Base-by-base conservation (phyloP, 1,140 invertebrate genomes). In the Zaprionus gabonicus region DNA sequence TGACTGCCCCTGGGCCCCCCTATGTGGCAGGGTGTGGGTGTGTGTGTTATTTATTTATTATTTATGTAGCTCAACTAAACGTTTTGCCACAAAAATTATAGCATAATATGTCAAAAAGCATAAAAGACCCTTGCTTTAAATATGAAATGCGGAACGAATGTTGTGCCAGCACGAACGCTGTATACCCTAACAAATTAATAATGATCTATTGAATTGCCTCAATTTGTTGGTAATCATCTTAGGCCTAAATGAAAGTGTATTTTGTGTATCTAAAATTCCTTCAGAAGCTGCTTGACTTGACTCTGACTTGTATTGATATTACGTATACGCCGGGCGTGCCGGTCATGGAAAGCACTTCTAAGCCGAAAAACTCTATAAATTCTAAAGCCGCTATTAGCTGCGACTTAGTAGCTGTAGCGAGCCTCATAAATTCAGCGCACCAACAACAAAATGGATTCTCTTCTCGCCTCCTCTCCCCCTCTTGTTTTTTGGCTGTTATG, bases 1-100 rank as follows among this genome's bases (percentile, higher is more conserved):
- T 62, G 36, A 38, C 31, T 66, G 31, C 23, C 7, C 23, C 23
- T 31, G 25, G 25, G 2, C 2, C 53, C 34, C 41, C 17, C 5
- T 46, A 17, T 46, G 38, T 15, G 12, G 28, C 6, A 34, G 27
- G 64, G 12, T 49, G 23, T 64, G 71, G 68, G 28, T 56, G 55
- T 49, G 57, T 73, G 15, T 72, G 57, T 49, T 73, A 71, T 57
- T 75, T 90, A 88, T 88, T 88, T 81, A 88, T 90, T 88, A 88
- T 88, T 90, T 88, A 90, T 88, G 84, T 88, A 76, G 85, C 84
- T 90, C 78, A 90, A 90, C 84, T 90, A 90, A 88, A 84, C 84
- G 84, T 75, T 76, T 84, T 88, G 85, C 81, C 81, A 80, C 81
- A 84, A 75, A 80, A 88, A 88, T 90, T 84, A 81, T 90, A 78